These are phyloP conservation scores for Turritopsis dohrnii DNA, from an alignment of 30 jellyfish, hydroid and myxozoan species.

Conservation along the genomic window DNA sequence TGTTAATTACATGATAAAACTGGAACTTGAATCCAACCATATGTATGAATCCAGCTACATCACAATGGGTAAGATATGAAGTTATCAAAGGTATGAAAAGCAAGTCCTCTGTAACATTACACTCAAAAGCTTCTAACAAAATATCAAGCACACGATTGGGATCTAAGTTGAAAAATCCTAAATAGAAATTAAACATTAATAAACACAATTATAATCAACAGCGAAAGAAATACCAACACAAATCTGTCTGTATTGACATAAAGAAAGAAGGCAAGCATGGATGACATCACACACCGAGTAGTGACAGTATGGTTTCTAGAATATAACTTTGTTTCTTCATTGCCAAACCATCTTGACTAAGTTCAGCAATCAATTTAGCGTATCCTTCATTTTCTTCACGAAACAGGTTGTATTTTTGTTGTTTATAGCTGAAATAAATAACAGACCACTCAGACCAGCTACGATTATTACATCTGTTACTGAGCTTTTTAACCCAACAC, in stretches of 20 bases:
- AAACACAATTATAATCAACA: not conserved
- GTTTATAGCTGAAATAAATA: constrained; percentile 62
- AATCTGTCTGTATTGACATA: too few species aligned
- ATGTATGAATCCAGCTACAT: constrained; percentile 81
- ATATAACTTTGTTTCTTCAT: constrained; percentile 31
- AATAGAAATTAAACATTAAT: not conserved
- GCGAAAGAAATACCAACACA: not conserved
- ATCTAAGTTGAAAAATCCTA: constrained; percentile 90
- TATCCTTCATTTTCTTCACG: constrained; percentile 99
- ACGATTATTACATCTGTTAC: too few species aligned
- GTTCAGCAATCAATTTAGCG: constrained; percentile 85
- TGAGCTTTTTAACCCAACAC: too few species aligned
- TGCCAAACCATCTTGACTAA: constrained; percentile 58
- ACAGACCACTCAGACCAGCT: too few species aligned
- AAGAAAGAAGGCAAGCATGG: too few species aligned
- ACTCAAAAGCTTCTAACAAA: constrained; percentile 77
- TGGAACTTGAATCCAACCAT: constrained; percentile 89
- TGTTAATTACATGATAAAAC: constrained; percentile 73
- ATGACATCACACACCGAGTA: constrained; percentile 64
- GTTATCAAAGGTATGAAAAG: constrained; percentile 61
- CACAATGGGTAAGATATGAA: constrained; percentile 67
- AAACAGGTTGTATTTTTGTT: constrained; percentile 79
- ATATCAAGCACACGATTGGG: constrained; percentile 96
- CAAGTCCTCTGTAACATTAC: constrained; percentile 38
- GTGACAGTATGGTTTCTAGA: constrained; percentile 59